Base-by-base conservation (phyloP, 1,140 invertebrate genomes). In the Parasteatoda tepidariorum region DNA sequence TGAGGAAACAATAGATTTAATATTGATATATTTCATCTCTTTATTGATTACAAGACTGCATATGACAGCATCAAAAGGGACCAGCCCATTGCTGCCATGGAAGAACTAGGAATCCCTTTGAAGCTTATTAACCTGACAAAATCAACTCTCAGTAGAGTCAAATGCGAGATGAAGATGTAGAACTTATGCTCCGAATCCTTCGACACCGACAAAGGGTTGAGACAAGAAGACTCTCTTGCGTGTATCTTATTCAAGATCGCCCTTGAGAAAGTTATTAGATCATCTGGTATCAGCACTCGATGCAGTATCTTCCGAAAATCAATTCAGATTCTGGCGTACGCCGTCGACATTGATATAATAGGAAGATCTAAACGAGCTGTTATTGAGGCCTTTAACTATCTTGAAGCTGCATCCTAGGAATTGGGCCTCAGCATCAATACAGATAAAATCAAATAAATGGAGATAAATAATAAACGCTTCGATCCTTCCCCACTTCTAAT, bases 121-220 rank as follows among this genome's bases (percentile, higher is more conserved):
- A 66, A 66, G 62, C 62, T 66, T 66, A n/a, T 66, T 28, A 66
- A 66, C 31, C 62, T 30, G 62, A 30, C 28, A 66, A 66, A 66
- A 66, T 11, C 62, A 66, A 66, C 62, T 66, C 24, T 66, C 6
- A 66, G 62, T 30, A 66, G 28, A 66, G 28, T 66, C 24, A 66
- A 66, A 66, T 66, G 62, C 62, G 11, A 33, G n/a, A 41, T 41
- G 38, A 41, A n/a, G n/a, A n/a, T n/a, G n/a, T n/a, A n/a, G n/a
- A n/a, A n/a, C n/a, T n/a, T n/a, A 41, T 41, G 38, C 38, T 13
- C 13, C 13, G 38, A 41, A 13, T 13, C 13, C 38, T 41, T 6
- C 38, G 5, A 41, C 5, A 41, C 38, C 13, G 38, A 41, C 38
- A n/a, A n/a, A 59, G 55, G 55, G 55, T 4, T 59, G 55, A 59